Conservation (phyloP, 2,113 vertebrate genomes). For the Damaliscus lunatus region DNA sequence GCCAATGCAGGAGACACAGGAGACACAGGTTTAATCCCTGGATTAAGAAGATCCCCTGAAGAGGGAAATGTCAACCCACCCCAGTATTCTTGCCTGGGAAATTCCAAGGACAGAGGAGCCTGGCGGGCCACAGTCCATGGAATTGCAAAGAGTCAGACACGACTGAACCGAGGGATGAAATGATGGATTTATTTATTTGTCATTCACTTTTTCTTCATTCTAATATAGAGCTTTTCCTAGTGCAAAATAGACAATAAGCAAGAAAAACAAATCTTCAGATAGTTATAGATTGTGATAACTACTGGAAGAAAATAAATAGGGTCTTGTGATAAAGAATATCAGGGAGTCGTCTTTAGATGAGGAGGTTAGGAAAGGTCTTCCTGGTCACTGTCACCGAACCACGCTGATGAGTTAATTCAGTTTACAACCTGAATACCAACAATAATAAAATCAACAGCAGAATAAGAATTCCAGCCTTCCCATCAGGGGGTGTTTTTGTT, state of each 20-base stretch:
- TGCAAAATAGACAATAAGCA: not conserved
- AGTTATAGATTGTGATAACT: conserved; percentile 20
- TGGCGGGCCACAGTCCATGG: not conserved
- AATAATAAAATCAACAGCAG: not conserved
- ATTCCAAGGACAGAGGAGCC: not conserved
- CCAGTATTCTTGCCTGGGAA: not conserved
- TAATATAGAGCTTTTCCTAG: not conserved
- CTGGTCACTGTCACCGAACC: not conserved
- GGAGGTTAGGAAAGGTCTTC: not conserved
- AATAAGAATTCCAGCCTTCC: conserved; percentile 20
- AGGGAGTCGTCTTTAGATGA: not conserved
- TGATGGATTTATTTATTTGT: not conserved
- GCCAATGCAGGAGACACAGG: not conserved
- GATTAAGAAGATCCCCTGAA: not conserved
- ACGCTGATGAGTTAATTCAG: conserved; percentile 27
- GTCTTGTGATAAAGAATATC: not conserved
- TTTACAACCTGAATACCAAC: not conserved
- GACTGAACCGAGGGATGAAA: not conserved
- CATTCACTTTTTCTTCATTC: not conserved
- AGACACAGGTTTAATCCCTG: not conserved
- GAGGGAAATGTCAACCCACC: not conserved
- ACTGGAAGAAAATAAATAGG: not conserved
- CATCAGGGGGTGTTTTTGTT: conserved; percentile 53
- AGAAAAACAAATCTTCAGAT: conserved; percentile 17
- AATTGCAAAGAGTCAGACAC: not conserved